Base-by-base conservation (phyloP, 2,113 vertebrate genomes). In the Eolophus roseicapilla region DNA sequence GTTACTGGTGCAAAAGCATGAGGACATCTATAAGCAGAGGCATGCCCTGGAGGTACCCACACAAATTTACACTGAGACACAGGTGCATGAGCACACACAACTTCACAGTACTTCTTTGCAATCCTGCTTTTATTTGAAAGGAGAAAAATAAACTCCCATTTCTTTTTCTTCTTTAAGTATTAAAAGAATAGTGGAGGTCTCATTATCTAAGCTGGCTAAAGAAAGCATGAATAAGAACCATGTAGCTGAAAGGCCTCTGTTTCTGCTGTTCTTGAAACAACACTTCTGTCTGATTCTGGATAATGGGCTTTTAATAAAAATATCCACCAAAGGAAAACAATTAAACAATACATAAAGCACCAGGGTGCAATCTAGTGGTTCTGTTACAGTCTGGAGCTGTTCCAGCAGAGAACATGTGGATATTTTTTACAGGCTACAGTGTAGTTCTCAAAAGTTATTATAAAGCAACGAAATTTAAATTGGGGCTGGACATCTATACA, bases 271-370 rank as follows among this genome's bases (percentile, higher is more conserved):
- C 95, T 97, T 97, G 97, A 97, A 97, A 97, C 96, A 97, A 97
- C 97, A 97, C 98, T 97, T 97, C 88, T 95, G 95, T 98, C 97
- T 97, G 97, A 96, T 97, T 97, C 96, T 97, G 97, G 97, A 98
- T 98, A 98, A 98, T 96, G 95, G 97, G 96, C 95, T 97, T 97
- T 98, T 98, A 97, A 98, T 98, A 98, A 98, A 98, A 98, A 97
- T 97, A 98, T 97, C 94, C 96, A 98, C 96, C 97, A 98, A 98
- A 97, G 96, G 96, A 98, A 98, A 98, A 98, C 98, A 98, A 98
- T 98, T 98, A 98, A 98, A 98, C 97, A 98, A 98, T 98, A 97
- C 96, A 97, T 98, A 98, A 98, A 98, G 97, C 98, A 98, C 97
- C 97, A 97, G 97, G 97, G 97, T 97, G 98, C 97, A 97, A 97